These are phyloP conservation scores for Azorinus chamasolen DNA, from an alignment of 2,888 invertebrate species.

Conservation along the genomic window DNA sequence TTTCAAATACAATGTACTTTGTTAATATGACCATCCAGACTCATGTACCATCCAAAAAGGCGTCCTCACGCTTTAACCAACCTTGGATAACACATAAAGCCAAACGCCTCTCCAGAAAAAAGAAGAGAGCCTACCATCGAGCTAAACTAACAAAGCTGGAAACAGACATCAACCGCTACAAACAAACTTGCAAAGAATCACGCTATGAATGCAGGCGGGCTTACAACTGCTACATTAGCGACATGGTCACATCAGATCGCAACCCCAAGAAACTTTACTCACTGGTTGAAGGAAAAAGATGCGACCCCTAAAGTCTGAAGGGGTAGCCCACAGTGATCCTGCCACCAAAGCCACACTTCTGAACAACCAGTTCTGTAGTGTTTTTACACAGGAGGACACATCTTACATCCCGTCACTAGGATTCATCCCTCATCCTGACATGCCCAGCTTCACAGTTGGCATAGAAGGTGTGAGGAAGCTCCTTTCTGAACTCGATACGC, in stretches of 20 bases:
- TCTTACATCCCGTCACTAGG: no score
- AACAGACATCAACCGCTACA: conserved; percentile 11
- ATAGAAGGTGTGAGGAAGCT: conserved; percentile 1
- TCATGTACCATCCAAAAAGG: conserved; percentile 25
- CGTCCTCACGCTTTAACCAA: conserved; percentile 19
- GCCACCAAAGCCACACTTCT: conserved; percentile 1
- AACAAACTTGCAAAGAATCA: no score
- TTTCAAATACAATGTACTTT: conserved; percentile 6
- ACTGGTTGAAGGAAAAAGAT: conserved; percentile 4
- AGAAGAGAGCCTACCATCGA: no score
- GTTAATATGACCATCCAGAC: conserved; percentile 21
- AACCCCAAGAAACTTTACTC: conserved; percentile 19
- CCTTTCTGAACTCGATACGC: background rate
- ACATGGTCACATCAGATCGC: conserved; percentile 13
- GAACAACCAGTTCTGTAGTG: conserved; percentile 1
- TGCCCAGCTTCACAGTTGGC: background rate
- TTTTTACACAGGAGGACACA: conserved; percentile 6
- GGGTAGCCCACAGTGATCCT: no score
- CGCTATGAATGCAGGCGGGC: conserved; percentile 7
- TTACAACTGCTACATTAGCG: no score
- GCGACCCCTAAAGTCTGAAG: background rate
- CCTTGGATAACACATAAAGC: conserved; percentile 11
- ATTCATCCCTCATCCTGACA: no score
- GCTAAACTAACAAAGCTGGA: no score
- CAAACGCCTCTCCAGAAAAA: conserved; percentile 15